Conservation (phyloP, 2,113 vertebrate species). For the Mustelus asterias region DNA sequence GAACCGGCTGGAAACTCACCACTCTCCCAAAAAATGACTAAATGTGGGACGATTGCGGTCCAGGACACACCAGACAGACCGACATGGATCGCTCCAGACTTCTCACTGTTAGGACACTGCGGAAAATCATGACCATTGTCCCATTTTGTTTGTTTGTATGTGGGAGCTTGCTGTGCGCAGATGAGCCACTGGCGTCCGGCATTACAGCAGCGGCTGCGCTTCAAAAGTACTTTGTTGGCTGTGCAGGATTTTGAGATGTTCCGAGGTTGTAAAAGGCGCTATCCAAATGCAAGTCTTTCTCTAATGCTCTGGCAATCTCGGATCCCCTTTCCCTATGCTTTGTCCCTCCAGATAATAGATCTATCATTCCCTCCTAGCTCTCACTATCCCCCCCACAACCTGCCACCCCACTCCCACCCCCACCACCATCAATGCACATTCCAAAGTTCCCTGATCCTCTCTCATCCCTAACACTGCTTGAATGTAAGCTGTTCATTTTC, state of each 20-base stretch:
- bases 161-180: not conserved
- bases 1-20: not conserved
- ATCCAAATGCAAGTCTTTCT: too few relatives aligned
- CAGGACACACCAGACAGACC: too few relatives aligned
- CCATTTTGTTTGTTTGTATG: not conserved
- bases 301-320: not conserved
- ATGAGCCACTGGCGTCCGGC: not conserved
- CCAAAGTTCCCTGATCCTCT: not conserved
- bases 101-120: too few relatives aligned
- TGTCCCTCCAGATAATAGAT: too few relatives aligned
- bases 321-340: too few relatives aligned
- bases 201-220: not conserved
- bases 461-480: not conserved
- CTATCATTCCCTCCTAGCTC: not conserved
- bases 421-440: not conserved
- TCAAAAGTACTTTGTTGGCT: not conserved
- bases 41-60: too few relatives aligned
- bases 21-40: too few relatives aligned
- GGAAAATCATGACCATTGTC: not conserved
- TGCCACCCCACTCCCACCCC: too few relatives aligned
- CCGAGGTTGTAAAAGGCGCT: too few relatives aligned
- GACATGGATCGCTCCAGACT: too few relatives aligned
- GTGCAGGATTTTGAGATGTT: not conserved
- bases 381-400: too few relatives aligned
- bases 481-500: not conserved